A percentile compares a stretch with the other conserved stretches of the same genome.
These are phyloP conservation scores for Muraenolepis orangiensis DNA, from an alignment of 2,797 vertebrate genomes.

Conservation along the genomic window DNA sequence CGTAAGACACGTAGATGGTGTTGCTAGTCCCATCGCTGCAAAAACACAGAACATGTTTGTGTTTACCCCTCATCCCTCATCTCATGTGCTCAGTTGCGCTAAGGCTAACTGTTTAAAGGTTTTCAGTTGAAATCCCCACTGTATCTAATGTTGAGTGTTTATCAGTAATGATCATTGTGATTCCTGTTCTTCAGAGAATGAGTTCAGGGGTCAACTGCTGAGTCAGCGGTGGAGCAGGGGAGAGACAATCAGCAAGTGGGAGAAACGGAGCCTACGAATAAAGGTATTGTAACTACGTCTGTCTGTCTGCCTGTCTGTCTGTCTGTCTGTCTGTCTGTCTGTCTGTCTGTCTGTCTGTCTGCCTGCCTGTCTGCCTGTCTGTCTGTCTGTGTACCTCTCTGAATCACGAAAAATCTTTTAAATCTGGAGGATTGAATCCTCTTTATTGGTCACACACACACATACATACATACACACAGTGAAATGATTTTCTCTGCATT, in stretches of 20 bases:
- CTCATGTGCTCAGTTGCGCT: neutral
- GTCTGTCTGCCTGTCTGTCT: constrained; percentile 16
- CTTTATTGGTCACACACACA: too few species aligned
- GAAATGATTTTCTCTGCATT: too few species aligned
- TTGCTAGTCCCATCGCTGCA: neutral
- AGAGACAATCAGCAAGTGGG: constrained; percentile 77
- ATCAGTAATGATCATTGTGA: constrained; percentile 2
- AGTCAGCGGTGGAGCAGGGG: constrained; percentile 81
- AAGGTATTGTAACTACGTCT: constrained; percentile 58
- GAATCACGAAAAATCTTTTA: too few species aligned
- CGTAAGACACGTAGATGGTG: neutral
- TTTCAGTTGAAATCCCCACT: neutral
- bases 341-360: neutral
- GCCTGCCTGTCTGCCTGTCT: neutral
- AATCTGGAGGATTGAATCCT: too few species aligned
- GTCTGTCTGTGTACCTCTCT: too few species aligned
- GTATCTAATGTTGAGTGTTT: neutral
- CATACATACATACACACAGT: too few species aligned
- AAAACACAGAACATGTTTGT: neutral
- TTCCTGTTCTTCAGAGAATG: constrained; percentile 77
- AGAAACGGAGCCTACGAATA: constrained; percentile 70
- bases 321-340: neutral
- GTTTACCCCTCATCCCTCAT: neutral
- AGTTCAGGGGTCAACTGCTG: constrained; percentile 84
- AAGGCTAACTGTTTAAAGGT: neutral